Evolutionary conservation across 1,140 invertebrate species (phyloP), one percentile per base, ranked within the genome.

Genomic region (Stegodyphus dumicola): DNA sequence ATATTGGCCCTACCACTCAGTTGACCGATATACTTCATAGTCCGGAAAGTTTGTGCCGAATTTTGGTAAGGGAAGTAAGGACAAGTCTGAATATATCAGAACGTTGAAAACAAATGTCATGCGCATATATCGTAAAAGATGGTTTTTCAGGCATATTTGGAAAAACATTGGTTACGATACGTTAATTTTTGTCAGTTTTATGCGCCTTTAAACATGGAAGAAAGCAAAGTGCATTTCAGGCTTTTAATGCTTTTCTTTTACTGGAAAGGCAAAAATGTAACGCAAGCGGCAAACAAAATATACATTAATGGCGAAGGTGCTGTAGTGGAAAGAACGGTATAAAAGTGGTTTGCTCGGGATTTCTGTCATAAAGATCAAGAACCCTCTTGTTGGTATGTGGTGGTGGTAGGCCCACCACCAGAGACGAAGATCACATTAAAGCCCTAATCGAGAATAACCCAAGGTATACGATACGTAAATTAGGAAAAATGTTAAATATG

Each of bases 401-500:
- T 60, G 1, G 1, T 2, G 5, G 56, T 10, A 60, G 15, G 56
- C 56, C 15, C 56, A 2, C 56, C 15, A 33, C 33, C 33, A 60
- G 1, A 60, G 9, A 5, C 1, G 56, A 60, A 1, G 56, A 60
- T 15, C 56, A 60, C 1, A 60, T 60, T 60, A 60, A 60, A 60
- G 5, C 33, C 1, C 56, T 60, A 5, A 60, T 60, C 15, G 56
- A 60, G 56, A 60, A 60, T 60, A 60, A 60, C 15, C 9, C 15
- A 60, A 0, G 9, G 0, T 60, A 60, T 15, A 60, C 56, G 56
- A 60, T 5, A 60, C 56, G 56, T 60, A 60, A 60, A 60, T 60
- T 60, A 60, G 56, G 0, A 60, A 15, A 65, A 3, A 78, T 54
- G 66, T 60, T 71, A 54, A 71, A 80, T 53, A 56, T 70, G 48